These are phyloP conservation scores for Fregetta grallaria DNA, from an alignment of 2,113 vertebrate genomes.

Conservation along the genomic window DNA sequence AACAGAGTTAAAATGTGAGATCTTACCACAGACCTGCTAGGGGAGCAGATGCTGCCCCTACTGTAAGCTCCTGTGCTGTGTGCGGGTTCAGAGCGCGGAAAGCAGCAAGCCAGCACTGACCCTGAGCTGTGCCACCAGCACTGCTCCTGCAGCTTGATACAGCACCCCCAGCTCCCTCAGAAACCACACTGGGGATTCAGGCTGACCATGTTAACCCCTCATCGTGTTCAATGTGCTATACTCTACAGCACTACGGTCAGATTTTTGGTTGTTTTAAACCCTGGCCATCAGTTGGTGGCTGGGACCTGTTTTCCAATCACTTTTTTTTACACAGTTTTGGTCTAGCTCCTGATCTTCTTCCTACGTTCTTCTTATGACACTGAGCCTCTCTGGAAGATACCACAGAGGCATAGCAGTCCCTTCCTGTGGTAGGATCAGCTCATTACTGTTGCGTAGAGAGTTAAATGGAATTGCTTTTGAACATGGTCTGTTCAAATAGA, in stretches of 20 bases:
- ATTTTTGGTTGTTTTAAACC: background rate
- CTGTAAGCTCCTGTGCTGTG: background rate
- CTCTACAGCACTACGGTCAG: background rate
- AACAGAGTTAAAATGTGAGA: background rate
- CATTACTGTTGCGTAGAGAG: background rate
- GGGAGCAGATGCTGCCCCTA: background rate
- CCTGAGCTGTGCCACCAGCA: background rate
- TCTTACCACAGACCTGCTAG: background rate
- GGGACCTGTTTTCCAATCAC: background rate
- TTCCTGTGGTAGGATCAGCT: background rate
- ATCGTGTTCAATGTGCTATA: accelerated
- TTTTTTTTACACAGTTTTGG: background rate
- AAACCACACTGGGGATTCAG: background rate
- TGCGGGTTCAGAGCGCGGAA: background rate
- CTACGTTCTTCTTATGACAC: background rate
- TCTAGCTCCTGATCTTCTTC: background rate
- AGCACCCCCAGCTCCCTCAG: background rate
- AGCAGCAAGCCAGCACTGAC: accelerated
- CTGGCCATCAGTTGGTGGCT: background rate
- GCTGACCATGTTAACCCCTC: background rate
- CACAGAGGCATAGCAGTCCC: background rate
- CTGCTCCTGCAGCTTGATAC: background rate
- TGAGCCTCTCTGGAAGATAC: background rate
- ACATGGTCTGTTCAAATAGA: background rate
- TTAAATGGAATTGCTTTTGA: background rate